Evolutionary conservation across 2,113 vertebrate genomes (phyloP).

Genomic region (Telmatochromis bifrenatus): DNA sequence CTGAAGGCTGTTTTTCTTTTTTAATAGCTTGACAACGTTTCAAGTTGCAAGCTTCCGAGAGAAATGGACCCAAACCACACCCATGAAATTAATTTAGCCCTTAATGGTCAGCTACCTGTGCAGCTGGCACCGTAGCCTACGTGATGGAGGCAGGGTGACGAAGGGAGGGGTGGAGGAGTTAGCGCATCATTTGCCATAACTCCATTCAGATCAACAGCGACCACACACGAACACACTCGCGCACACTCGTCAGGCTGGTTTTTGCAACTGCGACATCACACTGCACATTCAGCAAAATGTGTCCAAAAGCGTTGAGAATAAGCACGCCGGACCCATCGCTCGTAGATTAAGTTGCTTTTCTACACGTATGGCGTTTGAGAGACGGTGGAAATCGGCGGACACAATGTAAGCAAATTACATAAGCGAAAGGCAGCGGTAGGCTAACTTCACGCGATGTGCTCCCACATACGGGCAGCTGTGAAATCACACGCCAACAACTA

Average conservation of each 20-base stretch:
- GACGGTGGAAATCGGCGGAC: not conserved
- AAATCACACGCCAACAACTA: not conserved
- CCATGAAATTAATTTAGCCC: not conserved
- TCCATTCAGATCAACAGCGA: constrained; percentile 8
- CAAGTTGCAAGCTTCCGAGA: not conserved
- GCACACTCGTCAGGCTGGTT: not conserved
- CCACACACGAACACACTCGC: constrained; percentile 4
- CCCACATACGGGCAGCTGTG: not conserved
- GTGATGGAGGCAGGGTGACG: constrained; percentile 15
- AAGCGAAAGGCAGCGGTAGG: not conserved
- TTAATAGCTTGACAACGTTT: not conserved
- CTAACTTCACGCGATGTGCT: not conserved
- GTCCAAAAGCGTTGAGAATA: not conserved
- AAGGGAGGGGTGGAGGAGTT: not conserved
- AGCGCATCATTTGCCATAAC: constrained; percentile 12
- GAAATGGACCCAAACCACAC: constrained; percentile 4
- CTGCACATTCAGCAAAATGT: not conserved
- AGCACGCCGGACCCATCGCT: not conserved
- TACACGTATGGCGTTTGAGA: not conserved
- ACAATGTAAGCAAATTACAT: not conserved
- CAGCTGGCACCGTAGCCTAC: constrained; percentile 32
- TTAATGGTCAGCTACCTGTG: constrained; percentile 27
- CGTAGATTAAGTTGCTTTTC: too few species aligned
- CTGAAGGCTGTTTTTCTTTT: not conserved
- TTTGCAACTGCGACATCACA: constrained; percentile 60